phyloP scores from a whole-genome alignment of 2,113 vertebrate species.

The Chionomys nivalis region DNA sequence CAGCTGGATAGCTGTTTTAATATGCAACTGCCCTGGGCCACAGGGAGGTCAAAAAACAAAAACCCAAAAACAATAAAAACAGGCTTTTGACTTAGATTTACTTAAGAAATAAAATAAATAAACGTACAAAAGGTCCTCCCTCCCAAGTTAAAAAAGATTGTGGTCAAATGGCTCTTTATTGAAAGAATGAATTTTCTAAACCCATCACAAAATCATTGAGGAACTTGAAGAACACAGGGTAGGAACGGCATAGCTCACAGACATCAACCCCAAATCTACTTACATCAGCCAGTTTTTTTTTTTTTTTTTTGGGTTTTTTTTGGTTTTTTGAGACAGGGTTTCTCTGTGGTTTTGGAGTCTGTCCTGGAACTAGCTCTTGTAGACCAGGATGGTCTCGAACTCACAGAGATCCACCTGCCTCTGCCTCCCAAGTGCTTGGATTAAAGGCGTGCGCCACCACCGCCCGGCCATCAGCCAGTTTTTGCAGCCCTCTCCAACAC shows the following conservation, averaged over 20 bases:
- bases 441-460: too few relatives aligned
- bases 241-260: not conserved
- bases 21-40: slow-evolving; percentile 62
- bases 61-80: not conserved
- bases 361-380: too few relatives aligned
- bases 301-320: too few relatives aligned
- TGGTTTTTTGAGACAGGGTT: too few relatives aligned
- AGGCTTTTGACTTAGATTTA: slow-evolving; percentile 43
- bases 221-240: not conserved
- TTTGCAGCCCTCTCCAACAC: not conserved
- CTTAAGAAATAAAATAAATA: slow-evolving; percentile 75
- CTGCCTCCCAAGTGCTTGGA: too few relatives aligned
- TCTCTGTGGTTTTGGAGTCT: too few relatives aligned
- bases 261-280: not conserved
- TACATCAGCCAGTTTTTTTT: not conserved
- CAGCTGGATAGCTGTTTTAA: slow-evolving; percentile 66
- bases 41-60: not conserved
- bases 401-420: too few relatives aligned
- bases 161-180: not conserved
- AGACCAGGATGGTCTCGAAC: too few relatives aligned
- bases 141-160: slow-evolving; percentile 54
- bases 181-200: slow-evolving; percentile 56
- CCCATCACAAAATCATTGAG: not conserved
- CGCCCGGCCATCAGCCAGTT: not conserved
- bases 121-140: slow-evolving; percentile 52